Conservation (phyloP, 2,888 invertebrate genomes). For the Parasteatoda lunata region DNA sequence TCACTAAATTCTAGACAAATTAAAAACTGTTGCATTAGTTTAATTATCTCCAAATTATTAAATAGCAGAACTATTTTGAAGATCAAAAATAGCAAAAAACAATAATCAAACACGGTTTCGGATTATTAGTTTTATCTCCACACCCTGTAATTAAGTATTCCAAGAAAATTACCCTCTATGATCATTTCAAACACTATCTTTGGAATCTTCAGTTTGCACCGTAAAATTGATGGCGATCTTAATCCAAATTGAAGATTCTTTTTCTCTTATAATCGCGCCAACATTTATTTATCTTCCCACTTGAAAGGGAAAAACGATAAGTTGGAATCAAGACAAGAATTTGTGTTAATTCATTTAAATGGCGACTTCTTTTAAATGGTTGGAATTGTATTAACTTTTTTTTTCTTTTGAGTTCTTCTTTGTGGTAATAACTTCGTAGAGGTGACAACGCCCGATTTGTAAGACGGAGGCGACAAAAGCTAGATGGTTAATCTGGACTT, state of each 20-base stretch:
- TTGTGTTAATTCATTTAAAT: constrained; percentile 39
- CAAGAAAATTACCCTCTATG: not conserved
- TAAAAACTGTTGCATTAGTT: too few relatives aligned
- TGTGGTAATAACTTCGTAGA: not conserved
- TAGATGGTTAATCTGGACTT: constrained; percentile 28
- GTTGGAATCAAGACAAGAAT: constrained; percentile 18
- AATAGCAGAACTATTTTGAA: not conserved
- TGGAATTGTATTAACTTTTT: constrained; percentile 19
- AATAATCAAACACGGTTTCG: not conserved
- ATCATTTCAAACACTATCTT: not conserved
- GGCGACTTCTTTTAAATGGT: constrained; percentile 26
- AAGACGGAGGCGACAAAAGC: constrained; percentile 30
- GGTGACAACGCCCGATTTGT: constrained; percentile 58
- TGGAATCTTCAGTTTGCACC: not conserved
- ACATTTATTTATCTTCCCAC: too few relatives aligned
- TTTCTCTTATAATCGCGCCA: constrained; percentile 19
- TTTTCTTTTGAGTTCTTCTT: constrained; percentile 26
- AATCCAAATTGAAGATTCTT: constrained; percentile 47
- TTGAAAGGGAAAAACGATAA: constrained; percentile 13
- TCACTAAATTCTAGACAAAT: too few relatives aligned
- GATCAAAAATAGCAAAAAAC: not conserved
- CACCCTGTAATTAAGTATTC: not conserved
- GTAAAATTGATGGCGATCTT: constrained; percentile 45
- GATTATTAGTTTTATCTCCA: not conserved
- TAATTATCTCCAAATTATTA: not conserved